These are phyloP conservation scores for Listronotus bonariensis DNA, from an alignment of 1,140 invertebrate species.

Conservation along the genomic window DNA sequence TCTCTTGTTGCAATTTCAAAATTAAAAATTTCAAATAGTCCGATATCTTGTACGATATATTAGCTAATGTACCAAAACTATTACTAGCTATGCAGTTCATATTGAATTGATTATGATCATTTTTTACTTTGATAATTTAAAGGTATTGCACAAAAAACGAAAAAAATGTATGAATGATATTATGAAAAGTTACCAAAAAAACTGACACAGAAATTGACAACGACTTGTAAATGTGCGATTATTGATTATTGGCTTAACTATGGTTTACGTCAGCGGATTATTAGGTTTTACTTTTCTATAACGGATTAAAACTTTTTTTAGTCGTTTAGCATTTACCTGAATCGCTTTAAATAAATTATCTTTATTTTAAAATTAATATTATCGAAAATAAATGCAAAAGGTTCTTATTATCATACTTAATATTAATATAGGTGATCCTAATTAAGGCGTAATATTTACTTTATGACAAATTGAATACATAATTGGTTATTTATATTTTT, in stretches of 20 bases:
- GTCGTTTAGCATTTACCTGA: no score
- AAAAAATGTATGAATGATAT: background rate
- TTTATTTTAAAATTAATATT: no score
- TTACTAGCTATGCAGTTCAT: constrained; percentile 8
- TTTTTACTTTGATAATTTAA: background rate
- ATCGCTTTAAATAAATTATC: no score
- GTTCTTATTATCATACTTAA: no score
- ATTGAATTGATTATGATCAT: constrained; percentile 17
- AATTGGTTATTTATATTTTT: constrained; percentile 1
- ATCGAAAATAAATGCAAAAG: no score
- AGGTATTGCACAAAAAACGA: background rate
- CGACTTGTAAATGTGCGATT: background rate
- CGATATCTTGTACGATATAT: constrained; percentile 1
- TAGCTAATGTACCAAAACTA: constrained; percentile 15
- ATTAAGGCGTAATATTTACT: no score
- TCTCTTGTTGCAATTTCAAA: constrained; percentile 3
- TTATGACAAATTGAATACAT: no score
- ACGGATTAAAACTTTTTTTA: no score
- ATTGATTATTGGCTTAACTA: no score
- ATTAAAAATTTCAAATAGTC: constrained; percentile 14
- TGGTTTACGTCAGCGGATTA: background rate
- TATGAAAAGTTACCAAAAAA: no score
- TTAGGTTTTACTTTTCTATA: no score
- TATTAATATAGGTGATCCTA: no score
- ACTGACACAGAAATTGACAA: background rate